These are phyloP conservation scores for Sthenelais limicola DNA, from an alignment of 2,888 invertebrate genomes.

Conservation along the genomic window DNA sequence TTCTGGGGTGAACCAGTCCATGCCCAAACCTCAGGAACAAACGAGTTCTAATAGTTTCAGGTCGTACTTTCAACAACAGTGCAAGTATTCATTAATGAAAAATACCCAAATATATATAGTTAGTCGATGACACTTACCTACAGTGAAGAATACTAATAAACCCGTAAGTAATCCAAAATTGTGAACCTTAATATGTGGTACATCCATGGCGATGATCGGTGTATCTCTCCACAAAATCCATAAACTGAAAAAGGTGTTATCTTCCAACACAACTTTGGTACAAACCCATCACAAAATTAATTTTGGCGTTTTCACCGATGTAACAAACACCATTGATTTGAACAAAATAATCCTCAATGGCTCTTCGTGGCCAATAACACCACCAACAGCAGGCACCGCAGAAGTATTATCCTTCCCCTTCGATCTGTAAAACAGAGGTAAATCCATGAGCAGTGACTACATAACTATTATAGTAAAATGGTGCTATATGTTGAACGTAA, in stretches of 20 bases:
- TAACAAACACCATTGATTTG: too few relatives aligned
- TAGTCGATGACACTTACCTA: conserved; percentile 28
- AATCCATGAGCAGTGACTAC: neutral
- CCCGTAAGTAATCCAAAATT: conserved; percentile 30
- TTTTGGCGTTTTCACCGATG: too few relatives aligned
- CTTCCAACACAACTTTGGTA: neutral
- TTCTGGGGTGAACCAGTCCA: too few relatives aligned
- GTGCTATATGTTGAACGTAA: too few relatives aligned
- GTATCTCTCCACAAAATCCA: neutral
- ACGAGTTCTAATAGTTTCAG: too few relatives aligned
- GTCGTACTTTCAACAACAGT: too few relatives aligned
- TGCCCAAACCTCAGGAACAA: too few relatives aligned
- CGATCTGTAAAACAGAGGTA: conserved; percentile 20
- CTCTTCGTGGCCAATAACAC: too few relatives aligned
- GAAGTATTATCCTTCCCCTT: neutral
- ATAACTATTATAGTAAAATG: neutral
- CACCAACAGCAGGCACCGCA: conserved; percentile 2
- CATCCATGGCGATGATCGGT: conserved; percentile 13
- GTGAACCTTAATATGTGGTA: neutral
- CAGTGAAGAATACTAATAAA: conserved; percentile 27
- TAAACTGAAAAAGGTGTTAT: neutral
- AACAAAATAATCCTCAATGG: too few relatives aligned
- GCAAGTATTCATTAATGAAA: too few relatives aligned
- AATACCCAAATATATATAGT: too few relatives aligned
- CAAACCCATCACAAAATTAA: conserved; percentile 28